These are phyloP conservation scores for Hydropotes inermis DNA, from an alignment of 2,113 vertebrate genomes.

Conservation along the genomic window DNA sequence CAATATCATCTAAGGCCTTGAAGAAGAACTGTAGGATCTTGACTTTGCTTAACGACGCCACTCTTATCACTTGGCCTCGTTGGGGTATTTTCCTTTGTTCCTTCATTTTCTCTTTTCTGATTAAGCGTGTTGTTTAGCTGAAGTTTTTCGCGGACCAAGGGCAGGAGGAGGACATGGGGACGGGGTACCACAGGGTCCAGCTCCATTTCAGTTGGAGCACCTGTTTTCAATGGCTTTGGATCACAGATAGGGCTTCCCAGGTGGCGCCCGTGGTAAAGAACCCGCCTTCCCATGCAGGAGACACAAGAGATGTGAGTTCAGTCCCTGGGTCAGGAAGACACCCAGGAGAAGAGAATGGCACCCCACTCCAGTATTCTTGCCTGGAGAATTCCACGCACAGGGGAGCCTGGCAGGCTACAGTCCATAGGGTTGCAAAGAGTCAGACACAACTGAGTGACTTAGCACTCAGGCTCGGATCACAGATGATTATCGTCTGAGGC, in stretches of 20 bases:
- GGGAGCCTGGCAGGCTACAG: rapidly evolving
- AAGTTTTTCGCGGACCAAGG: neutral
- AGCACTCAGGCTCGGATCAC: neutral
- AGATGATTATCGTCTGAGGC: neutral
- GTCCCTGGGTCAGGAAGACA: neutral
- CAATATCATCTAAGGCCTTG: neutral
- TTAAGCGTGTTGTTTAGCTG: neutral
- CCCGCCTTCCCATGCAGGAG: neutral
- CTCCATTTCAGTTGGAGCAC: neutral
- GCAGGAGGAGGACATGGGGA: neutral
- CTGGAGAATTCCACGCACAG: neutral
- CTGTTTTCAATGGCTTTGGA: neutral
- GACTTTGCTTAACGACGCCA: neutral
- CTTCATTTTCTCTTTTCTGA: neutral
- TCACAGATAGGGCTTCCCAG: neutral
- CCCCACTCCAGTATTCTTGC: neutral
- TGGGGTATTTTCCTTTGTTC: neutral
- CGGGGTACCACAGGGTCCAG: neutral
- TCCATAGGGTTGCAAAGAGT: neutral
- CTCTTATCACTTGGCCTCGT: neutral
- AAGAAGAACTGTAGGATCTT: neutral
- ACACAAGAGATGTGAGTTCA: neutral
- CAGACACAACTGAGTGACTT: neutral
- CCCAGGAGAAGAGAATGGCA: neutral
- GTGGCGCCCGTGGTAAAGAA: neutral